A percentile compares a stretch with the other conserved stretches of the same genome.
These are phyloP conservation scores for Paelopatides confundens DNA, from an alignment of 53 echinoderm and acorn worm genomes.

Conservation along the genomic window DNA sequence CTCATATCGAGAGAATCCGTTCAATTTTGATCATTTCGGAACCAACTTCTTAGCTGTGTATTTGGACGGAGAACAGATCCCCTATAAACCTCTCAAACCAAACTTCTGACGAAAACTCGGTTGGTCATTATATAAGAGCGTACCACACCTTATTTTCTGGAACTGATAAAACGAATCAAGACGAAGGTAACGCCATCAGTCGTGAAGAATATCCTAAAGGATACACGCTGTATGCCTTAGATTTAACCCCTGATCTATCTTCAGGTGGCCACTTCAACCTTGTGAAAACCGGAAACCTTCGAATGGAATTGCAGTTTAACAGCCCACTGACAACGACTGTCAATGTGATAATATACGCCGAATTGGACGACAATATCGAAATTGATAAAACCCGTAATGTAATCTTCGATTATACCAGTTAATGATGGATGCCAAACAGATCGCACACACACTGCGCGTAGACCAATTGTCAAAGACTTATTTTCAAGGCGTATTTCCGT, in stretches of 20 bases:
- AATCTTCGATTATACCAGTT: slow-evolving; percentile 56
- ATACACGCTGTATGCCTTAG: slow-evolving; percentile 67
- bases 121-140: slow-evolving; percentile 8
- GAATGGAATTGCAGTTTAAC: slow-evolving; percentile 59
- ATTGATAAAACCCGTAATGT: slow-evolving; percentile 61
- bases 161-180: slow-evolving; percentile 66
- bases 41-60: slow-evolving; percentile 56
- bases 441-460: neutral
- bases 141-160: slow-evolving; percentile 55
- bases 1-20: slow-evolving; percentile 65
- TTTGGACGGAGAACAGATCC: slow-evolving; percentile 71
- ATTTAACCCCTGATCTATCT: slow-evolving; percentile 56
- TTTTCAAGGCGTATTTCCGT: slow-evolving; percentile 19
- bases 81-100: slow-evolving; percentile 66
- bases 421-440: slow-evolving; percentile 11
- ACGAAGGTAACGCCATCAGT: slow-evolving; percentile 63
- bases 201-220: slow-evolving; percentile 63
- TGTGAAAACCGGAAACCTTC: slow-evolving; percentile 33
- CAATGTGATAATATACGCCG: slow-evolving; percentile 62
- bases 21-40: slow-evolving; percentile 71
- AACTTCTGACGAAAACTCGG: slow-evolving; percentile 12
- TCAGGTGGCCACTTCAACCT: slow-evolving; percentile 44
- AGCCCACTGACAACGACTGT: slow-evolving; percentile 33
- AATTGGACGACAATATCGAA: slow-evolving; percentile 51
- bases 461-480: neutral